A percentile compares a stretch with the other conserved stretches of the same genome.
Evolutionary conservation across 2,113 vertebrate species (phyloP).

Genomic region (Lycaon pictus): DNA sequence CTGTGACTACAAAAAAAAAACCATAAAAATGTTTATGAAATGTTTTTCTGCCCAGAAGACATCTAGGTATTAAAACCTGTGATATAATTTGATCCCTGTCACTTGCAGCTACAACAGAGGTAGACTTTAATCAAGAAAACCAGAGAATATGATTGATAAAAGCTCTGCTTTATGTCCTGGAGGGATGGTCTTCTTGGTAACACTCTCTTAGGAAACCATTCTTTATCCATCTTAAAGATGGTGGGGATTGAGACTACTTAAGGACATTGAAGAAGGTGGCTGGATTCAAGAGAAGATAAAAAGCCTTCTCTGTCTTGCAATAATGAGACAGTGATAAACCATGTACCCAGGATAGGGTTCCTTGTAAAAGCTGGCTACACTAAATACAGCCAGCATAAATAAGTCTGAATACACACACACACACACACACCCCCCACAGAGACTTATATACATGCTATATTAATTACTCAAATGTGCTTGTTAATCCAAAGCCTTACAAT

Average conservation of each 20-base stretch:
- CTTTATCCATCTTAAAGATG: not conserved
- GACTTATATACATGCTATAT: not conserved
- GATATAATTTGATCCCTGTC: not conserved
- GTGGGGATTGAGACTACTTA: not conserved
- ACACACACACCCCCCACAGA: not conserved
- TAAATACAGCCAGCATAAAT: not conserved
- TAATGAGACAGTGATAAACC: not conserved
- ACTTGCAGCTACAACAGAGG: not conserved
- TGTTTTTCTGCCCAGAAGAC: not conserved
- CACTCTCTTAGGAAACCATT: not conserved
- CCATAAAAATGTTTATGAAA: not conserved
- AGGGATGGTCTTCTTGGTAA: not conserved
- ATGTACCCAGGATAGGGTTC: not conserved
- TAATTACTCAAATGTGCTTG: conserved; percentile 6
- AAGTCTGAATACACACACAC: not conserved
- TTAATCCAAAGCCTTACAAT: not conserved
- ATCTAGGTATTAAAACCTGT: not conserved
- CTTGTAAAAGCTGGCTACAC: not conserved
- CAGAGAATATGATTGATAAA: not conserved
- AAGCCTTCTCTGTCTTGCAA: not conserved
- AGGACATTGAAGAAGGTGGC: not conserved
- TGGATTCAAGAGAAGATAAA: not conserved
- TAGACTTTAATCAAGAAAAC: not conserved
- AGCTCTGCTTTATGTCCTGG: not conserved
- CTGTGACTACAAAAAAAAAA: not conserved